These are phyloP conservation scores for Steinernema feltiae DNA, from an alignment of 1,140 invertebrate species.

Conservation along the genomic window DNA sequence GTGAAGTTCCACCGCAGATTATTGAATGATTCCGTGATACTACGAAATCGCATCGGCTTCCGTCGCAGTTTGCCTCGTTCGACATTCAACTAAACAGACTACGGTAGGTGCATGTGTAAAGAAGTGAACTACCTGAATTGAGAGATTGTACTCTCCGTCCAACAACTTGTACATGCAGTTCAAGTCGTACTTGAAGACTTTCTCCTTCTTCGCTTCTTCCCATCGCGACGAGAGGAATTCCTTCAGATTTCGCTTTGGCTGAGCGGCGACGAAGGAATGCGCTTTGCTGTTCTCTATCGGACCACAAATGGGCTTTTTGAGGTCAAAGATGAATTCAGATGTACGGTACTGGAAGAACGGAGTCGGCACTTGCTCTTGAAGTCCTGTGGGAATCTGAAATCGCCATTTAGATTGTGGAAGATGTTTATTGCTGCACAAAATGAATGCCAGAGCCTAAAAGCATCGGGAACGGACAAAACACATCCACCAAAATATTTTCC, in stretches of 20 bases:
- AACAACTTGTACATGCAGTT: constrained; percentile 55
- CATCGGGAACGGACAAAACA: too few relatives aligned
- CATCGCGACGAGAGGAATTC: constrained; percentile 44
- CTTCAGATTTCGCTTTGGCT: constrained; percentile 34
- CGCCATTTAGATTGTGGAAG: too few relatives aligned
- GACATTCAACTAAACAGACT: constrained; percentile 47
- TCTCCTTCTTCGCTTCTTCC: constrained; percentile 44
- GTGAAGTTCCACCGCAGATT: constrained; percentile 53
- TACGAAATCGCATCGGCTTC: constrained; percentile 51
- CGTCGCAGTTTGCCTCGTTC: constrained; percentile 50
- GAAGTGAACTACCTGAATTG: constrained; percentile 45
- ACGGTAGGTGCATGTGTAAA: neutral
- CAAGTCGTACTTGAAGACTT: constrained; percentile 51
- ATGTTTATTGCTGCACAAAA: too few relatives aligned
- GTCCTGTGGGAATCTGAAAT: neutral
- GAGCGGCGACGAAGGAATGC: constrained; percentile 22
- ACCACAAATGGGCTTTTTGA: constrained; percentile 10
- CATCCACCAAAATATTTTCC: too few relatives aligned
- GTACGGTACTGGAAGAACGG: constrained; percentile 45
- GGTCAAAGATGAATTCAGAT: constrained; percentile 36
- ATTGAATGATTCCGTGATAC: constrained; percentile 51
- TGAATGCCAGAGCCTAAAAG: too few relatives aligned
- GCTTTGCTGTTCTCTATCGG: neutral
- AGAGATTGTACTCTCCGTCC: constrained; percentile 52
- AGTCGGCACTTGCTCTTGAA: neutral